phyloP scores from a whole-genome alignment of 2,797 vertebrate genomes.

The Liparis tanakae region DNA sequence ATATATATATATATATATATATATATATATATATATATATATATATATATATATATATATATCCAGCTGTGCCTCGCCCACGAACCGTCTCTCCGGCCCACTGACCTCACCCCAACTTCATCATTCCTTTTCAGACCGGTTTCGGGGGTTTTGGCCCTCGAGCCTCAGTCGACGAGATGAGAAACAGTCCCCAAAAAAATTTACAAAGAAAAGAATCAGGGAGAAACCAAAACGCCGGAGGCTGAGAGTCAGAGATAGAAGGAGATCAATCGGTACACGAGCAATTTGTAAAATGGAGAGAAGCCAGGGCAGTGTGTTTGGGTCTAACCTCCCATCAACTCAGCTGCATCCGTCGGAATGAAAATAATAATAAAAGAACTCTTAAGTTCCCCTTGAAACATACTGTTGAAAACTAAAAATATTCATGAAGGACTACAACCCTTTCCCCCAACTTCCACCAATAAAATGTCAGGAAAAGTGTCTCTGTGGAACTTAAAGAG shows the following conservation, averaged over 20 bases:
- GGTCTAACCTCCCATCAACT: constrained; percentile 17
- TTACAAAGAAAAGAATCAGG: constrained; percentile 21
- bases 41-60: not conserved
- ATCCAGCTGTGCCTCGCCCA: constrained; percentile 48
- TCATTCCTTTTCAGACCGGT: constrained; percentile 43
- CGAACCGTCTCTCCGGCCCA: not conserved
- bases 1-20: no score
- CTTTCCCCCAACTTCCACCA: not conserved
- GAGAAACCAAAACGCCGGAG: constrained; percentile 48
- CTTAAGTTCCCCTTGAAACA: not conserved
- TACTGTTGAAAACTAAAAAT: not conserved
- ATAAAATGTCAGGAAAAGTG: not conserved
- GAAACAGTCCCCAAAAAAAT: constrained; percentile 28
- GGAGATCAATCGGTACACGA: constrained; percentile 51
- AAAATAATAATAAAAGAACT: not conserved
- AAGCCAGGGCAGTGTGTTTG: constrained; percentile 20
- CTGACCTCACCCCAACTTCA: constrained; percentile 27
- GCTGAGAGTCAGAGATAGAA: constrained; percentile 49
- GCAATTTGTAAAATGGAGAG: constrained; percentile 54
- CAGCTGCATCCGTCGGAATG: constrained; percentile 9
- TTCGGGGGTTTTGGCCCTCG: not conserved
- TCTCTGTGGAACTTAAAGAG: not conserved
- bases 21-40: not conserved
- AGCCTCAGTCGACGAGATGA: constrained; percentile 50
- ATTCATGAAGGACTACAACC: not conserved